Evolutionary conservation across 2,888 invertebrate species (phyloP).

Genomic region (Cyaniris semiargus): DNA sequence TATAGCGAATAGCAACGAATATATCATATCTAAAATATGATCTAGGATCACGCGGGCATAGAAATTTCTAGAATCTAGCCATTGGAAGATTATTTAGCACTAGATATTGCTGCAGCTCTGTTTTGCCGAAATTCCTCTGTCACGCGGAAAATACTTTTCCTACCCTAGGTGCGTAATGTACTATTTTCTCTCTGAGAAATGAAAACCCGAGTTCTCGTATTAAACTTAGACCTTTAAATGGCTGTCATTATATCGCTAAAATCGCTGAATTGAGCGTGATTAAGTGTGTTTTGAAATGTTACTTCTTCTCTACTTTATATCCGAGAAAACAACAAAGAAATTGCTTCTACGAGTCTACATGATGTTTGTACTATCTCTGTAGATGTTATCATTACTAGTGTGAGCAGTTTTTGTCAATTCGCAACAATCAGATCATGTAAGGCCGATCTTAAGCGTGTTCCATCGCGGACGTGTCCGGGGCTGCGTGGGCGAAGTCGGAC

Average conservation of each 20-base stretch:
- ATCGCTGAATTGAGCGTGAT: no score
- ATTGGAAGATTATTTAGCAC: background rate
- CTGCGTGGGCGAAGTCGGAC: background rate
- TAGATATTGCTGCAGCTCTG: background rate
- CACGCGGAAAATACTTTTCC: background rate
- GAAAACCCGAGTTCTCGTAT: no score
- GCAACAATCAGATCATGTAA: background rate
- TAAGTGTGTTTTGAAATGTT: no score
- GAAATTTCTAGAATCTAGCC: background rate
- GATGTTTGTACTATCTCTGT: background rate
- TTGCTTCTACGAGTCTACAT: background rate
- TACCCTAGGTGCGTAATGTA: no score
- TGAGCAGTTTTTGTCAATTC: background rate
- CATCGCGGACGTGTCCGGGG: background rate
- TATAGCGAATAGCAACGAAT: background rate
- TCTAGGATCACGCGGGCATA: constrained; percentile 20
- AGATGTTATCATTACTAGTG: background rate
- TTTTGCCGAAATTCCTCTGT: background rate
- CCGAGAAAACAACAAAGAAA: background rate
- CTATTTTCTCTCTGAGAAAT: no score
- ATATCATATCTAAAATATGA: constrained; percentile 5
- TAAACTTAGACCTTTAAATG: no score
- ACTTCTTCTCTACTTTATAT: no score
- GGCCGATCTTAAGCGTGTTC: background rate
- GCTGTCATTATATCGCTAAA: no score